phyloP scores from a whole-genome alignment of 2,113 vertebrate genomes.

The Brachypteracias leptosomus region DNA sequence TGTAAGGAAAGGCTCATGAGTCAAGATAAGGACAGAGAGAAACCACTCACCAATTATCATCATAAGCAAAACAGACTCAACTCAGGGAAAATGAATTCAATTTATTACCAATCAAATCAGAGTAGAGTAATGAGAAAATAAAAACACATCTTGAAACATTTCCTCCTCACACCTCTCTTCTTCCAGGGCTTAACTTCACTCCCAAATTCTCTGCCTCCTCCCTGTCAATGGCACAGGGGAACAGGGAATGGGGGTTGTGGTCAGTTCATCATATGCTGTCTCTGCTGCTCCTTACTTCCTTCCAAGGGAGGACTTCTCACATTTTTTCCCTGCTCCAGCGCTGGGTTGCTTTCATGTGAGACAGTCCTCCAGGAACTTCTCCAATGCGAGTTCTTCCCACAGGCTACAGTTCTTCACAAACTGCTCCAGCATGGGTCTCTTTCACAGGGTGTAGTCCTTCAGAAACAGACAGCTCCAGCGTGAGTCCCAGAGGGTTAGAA shows the following conservation, averaged over 20 bases:
- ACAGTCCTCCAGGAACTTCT: background rate
- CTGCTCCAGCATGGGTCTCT: background rate
- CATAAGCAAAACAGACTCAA: background rate
- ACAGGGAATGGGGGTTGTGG: background rate
- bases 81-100: background rate
- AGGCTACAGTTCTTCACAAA: background rate
- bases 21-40: background rate
- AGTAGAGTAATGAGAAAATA: background rate
- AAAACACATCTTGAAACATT: background rate
- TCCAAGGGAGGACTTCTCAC: background rate
- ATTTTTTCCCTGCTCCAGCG: background rate
- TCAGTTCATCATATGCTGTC: background rate
- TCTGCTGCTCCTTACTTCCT: background rate
- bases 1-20: background rate
- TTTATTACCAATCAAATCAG: background rate
- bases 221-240: too few species aligned
- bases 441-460: background rate
- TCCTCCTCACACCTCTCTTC: too few species aligned
- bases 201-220: background rate
- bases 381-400: background rate
- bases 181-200: background rate
- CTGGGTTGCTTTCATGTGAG: too few species aligned
- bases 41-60: background rate
- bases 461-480: background rate
- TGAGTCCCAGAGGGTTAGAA: background rate